Percentiles rank a stretch among this genome's conserved stretches.
phyloP scores from a whole-genome alignment of 2,797 vertebrate species.

The Malacoraja senta region DNA sequence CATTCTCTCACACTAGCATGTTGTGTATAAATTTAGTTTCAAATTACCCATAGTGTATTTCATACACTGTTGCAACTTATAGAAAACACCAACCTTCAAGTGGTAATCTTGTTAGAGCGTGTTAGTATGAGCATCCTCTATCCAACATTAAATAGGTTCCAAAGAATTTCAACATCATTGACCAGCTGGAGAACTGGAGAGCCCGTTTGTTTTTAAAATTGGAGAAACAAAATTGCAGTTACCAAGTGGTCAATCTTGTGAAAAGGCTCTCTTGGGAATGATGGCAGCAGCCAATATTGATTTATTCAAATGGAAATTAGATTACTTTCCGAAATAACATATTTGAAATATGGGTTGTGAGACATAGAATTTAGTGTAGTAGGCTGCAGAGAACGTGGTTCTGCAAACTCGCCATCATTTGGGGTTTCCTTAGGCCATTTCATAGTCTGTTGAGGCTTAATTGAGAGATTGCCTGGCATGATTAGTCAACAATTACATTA shows the following conservation, averaged over 20 bases:
- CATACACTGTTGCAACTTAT: no score
- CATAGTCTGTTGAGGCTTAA: not conserved
- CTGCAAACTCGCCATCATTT: not conserved
- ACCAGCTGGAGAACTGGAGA: not conserved
- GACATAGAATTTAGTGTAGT: not conserved
- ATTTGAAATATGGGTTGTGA: not conserved
- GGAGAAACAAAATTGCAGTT: not conserved
- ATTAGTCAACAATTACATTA: not conserved
- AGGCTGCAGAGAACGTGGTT: not conserved
- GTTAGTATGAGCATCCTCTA: no score
- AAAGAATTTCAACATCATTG: no score
- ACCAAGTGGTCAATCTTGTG: not conserved
- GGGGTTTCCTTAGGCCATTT: not conserved
- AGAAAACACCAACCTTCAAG: no score
- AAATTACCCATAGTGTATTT: no score
- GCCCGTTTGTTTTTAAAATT: not conserved
- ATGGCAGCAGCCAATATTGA: not conserved
- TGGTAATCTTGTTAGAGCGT: no score
- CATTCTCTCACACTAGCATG: no score
- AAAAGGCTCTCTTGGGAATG: not conserved
- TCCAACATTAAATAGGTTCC: no score
- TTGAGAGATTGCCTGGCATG: not conserved
- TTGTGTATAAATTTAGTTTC: no score
- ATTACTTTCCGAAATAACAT: not conserved
- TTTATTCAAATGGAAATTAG: not conserved